These are phyloP conservation scores for Macaca mulatta DNA, from an alignment of 2,113 vertebrate species.

Conservation along the genomic window DNA sequence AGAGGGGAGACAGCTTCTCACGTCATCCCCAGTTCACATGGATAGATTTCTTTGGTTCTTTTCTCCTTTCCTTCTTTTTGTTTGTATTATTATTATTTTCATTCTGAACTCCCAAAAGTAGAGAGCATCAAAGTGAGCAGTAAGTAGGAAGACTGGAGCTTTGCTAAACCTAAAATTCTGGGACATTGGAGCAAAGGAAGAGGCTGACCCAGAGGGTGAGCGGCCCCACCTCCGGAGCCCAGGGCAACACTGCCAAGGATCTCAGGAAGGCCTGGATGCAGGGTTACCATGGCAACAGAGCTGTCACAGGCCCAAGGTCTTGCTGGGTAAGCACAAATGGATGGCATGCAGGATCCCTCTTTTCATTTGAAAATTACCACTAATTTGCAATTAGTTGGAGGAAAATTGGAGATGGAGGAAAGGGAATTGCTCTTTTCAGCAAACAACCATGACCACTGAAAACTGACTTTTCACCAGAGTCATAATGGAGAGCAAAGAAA, in stretches of 20 bases:
- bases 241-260: background rate
- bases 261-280: background rate
- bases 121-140: background rate
- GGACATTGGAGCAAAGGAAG: background rate
- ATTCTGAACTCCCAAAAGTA: background rate
- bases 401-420: constrained; percentile 71
- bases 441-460: constrained; percentile 56
- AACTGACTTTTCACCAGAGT: constrained; percentile 61
- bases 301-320: constrained; percentile 63
- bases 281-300: constrained; percentile 55
- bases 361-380: constrained; percentile 76
- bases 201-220: constrained; percentile 27
- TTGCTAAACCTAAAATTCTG: background rate
- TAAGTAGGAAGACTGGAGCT: background rate
- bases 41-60: background rate
- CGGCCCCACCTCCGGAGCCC: background rate
- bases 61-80: background rate
- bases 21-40: background rate
- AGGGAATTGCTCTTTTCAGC: constrained; percentile 74
- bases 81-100: background rate
- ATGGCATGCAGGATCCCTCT: constrained; percentile 61
- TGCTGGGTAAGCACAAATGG: constrained; percentile 73
- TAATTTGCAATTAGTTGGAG: constrained; percentile 78
- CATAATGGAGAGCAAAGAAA: background rate
- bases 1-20: background rate